Conservation (phyloP, 2,888 invertebrate species). For the Drosophila trichaetosa region DNA sequence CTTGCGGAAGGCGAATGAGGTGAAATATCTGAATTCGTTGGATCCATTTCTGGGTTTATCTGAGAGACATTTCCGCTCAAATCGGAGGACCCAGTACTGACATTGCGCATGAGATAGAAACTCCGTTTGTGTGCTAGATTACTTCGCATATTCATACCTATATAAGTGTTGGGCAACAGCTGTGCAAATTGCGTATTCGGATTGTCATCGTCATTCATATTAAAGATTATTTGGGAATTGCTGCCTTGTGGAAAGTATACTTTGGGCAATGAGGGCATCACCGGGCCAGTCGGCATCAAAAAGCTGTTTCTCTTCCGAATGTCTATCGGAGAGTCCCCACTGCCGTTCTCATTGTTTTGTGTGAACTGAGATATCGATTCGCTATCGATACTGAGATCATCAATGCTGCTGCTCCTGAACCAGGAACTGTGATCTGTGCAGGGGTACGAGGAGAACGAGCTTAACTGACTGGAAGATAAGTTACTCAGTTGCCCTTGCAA, state of each 20-base stretch:
- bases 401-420: not conserved
- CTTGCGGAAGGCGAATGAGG: not conserved
- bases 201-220: conserved; percentile 7
- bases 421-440: not conserved
- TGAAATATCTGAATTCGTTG: not conserved
- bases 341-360: not conserved
- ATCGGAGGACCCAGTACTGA: not conserved
- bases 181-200: not conserved
- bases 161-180: conserved; percentile 25
- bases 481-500: not conserved
- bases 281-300: conserved; percentile 34
- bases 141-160: conserved; percentile 6
- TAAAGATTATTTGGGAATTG: conserved; percentile 1
- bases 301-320: conserved; percentile 27
- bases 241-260: conserved; percentile 5
- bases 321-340: not conserved
- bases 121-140: not conserved
- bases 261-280: conserved; percentile 39
- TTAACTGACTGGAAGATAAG: not conserved
- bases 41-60: not conserved
- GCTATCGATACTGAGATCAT: not conserved
- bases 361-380: not conserved
- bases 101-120: not conserved
- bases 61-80: not conserved
- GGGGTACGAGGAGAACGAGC: not conserved